These are phyloP conservation scores for Amniataba percoides DNA, from an alignment of 2,797 vertebrate genomes.

Conservation along the genomic window DNA sequence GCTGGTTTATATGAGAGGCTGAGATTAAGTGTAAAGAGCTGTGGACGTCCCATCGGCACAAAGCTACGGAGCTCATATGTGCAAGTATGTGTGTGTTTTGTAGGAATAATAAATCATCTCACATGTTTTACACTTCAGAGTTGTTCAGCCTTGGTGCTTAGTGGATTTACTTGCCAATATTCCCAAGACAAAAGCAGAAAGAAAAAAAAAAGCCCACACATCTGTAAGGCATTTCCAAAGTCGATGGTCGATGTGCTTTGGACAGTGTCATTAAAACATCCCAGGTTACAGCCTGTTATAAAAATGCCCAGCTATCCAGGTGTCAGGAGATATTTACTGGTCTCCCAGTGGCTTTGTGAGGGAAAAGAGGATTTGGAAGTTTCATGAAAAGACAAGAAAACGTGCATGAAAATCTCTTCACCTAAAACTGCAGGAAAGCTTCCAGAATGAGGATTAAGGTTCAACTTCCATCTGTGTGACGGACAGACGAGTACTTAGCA, in stretches of 20 bases:
- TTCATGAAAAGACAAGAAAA: constrained; percentile 73
- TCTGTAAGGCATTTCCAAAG: constrained; percentile 83
- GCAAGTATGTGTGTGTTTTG: constrained; percentile 66
- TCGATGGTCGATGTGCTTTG: constrained; percentile 74
- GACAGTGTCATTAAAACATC: constrained; percentile 81
- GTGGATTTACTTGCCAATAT: constrained; percentile 69
- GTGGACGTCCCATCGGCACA: constrained; percentile 64
- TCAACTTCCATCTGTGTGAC: constrained; percentile 82
- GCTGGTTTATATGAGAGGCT: constrained; percentile 74
- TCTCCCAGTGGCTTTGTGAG: constrained; percentile 66
- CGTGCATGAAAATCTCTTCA: constrained; percentile 81
- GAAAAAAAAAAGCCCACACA: constrained; percentile 60
- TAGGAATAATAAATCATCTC: constrained; percentile 80
- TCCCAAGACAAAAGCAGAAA: constrained; percentile 41
- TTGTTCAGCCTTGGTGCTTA: constrained; percentile 70
- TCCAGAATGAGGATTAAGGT: constrained; percentile 83
- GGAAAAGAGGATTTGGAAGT: constrained; percentile 80
- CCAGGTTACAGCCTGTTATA: constrained; percentile 74
- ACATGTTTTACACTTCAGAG: constrained; percentile 77
- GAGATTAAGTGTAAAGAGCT: constrained; percentile 71
- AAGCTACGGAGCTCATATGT: constrained; percentile 62
- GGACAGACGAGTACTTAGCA: constrained; percentile 82
- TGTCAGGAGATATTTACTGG: constrained; percentile 80
- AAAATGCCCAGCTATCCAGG: constrained; percentile 73
- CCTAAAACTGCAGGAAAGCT: constrained; percentile 75